Percentiles rank a stretch among this genome's conserved stretches.
Conservation (phyloP, 1,140 invertebrate genomes). For the Drosophila cardini region DNA sequence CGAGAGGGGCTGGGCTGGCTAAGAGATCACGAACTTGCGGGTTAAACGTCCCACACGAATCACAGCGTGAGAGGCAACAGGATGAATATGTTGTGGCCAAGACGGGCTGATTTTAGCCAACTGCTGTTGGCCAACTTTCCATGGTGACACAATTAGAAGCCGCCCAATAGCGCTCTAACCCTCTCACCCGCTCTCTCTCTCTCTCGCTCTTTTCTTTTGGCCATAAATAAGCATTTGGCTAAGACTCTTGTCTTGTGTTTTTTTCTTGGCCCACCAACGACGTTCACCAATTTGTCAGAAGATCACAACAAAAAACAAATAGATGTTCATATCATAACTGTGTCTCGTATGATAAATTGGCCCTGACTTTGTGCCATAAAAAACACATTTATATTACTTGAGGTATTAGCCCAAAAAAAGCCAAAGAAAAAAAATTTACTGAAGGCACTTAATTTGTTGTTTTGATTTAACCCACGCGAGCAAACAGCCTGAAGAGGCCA, state of each 20-base stretch:
- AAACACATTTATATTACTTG: constrained; percentile 29
- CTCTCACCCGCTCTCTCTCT: neutral
- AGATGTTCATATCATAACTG: constrained; percentile 49
- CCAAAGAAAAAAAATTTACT: no score
- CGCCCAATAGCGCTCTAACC: no score
- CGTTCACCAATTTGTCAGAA: constrained; percentile 71
- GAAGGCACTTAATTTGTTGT: constrained; percentile 71
- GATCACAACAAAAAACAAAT: constrained; percentile 10
- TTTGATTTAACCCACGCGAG: constrained; percentile 75
- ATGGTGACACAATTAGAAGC: constrained; percentile 71
- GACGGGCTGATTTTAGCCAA: neutral
- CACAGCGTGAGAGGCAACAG: constrained; percentile 46
- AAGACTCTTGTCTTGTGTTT: constrained; percentile 37
- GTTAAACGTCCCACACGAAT: constrained; percentile 67
- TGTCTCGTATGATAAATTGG: constrained; percentile 74
- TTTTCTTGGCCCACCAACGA: constrained; percentile 55
- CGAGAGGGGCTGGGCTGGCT: neutral
- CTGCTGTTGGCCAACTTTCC: constrained; percentile 59
- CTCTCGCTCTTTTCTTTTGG: constrained; percentile 21
- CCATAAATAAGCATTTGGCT: constrained; percentile 61
- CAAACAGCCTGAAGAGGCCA: constrained; percentile 55
- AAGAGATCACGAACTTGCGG: constrained; percentile 79
- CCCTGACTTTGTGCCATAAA: constrained; percentile 50
- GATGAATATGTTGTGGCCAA: constrained; percentile 17
- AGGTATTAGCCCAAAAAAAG: constrained; percentile 42